Evolutionary conservation across 2,113 vertebrate species (phyloP).

Genomic region (Noctilio leporinus): DNA sequence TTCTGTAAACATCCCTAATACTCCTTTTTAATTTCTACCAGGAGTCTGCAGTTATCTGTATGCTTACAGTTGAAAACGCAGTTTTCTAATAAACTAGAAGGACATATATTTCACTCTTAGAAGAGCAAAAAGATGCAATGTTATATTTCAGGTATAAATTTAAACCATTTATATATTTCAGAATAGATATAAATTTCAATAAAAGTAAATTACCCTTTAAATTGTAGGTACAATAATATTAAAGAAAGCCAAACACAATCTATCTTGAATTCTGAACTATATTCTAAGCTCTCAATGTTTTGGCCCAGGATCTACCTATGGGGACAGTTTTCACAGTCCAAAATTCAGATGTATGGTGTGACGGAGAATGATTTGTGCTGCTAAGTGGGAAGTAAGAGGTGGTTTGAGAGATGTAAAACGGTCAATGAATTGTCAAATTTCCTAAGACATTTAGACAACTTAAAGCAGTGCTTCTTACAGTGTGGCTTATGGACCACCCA

Average conservation of each 20-base stretch:
- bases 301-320: neutral
- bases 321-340: neutral
- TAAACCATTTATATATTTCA: conserved; percentile 22
- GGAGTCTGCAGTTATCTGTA: neutral
- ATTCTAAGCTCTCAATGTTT: neutral
- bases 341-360: neutral
- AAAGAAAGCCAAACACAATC: neutral
- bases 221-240: neutral
- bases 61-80: neutral
- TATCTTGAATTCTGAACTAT: conserved; percentile 15
- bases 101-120: neutral
- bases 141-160: conserved; percentile 23
- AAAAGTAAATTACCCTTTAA: conserved; percentile 42
- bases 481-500: neutral
- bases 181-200: conserved; percentile 11
- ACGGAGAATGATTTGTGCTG: neutral
- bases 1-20: conserved; percentile 25
- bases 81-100: conserved; percentile 13
- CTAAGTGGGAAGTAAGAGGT: neutral
- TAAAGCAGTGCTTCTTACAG: neutral
- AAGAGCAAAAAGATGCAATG: neutral
- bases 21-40: conserved; percentile 52
- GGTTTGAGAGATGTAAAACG: neutral
- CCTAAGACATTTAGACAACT: neutral
- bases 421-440: neutral